Evolutionary conservation across 2,113 vertebrate species (phyloP), one percentile per base, ranked within the genome.

Genomic region (Neodontobutis hainanensis): DNA sequence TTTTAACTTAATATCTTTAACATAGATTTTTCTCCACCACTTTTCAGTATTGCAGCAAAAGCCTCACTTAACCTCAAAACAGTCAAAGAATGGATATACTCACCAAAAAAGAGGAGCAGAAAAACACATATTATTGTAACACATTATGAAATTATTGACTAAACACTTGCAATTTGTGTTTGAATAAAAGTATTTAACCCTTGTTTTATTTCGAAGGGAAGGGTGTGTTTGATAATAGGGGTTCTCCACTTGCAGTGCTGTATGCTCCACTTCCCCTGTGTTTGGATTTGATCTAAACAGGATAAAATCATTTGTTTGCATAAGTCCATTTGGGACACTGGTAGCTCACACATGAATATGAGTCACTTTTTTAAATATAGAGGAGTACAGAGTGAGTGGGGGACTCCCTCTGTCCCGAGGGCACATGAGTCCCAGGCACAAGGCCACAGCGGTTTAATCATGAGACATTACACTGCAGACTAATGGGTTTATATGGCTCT

Each of bases 341-440:
- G 36, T 43, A 46, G 51, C 61, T 85, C 9, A n/a, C 72, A 71
- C 69, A 79, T 73, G 77, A 67, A 68, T 50, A 71, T 90, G 88
- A 91, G 35, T 89, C 88, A 89, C 58, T 68, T 8, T 67, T 70
- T 81, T 66, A 75, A 82, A 90, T 75, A 77, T 76, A 90, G 78
- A 80, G 66, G 48, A 64, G 45, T 62, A 47, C 35, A 66, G 32
- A 73, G 71, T 36, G 46, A 66, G 45, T 42, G 58, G 0, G 10
- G 79, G 79, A 87, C 82, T 85, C 81, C 80, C 82, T 80, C 57
- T 57, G 57, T 61, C 70, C 82, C 67, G 35, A 56, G 84, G 77
- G 40, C 36, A 58, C 10, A 40, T 90, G 87, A 91, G 69, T 90
- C 87, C 90, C n/a, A 50, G 80, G 72, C 82, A 83, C 84, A 69